Conservation (phyloP, 2,797 vertebrate genomes). For the Xyrichtys novacula region DNA sequence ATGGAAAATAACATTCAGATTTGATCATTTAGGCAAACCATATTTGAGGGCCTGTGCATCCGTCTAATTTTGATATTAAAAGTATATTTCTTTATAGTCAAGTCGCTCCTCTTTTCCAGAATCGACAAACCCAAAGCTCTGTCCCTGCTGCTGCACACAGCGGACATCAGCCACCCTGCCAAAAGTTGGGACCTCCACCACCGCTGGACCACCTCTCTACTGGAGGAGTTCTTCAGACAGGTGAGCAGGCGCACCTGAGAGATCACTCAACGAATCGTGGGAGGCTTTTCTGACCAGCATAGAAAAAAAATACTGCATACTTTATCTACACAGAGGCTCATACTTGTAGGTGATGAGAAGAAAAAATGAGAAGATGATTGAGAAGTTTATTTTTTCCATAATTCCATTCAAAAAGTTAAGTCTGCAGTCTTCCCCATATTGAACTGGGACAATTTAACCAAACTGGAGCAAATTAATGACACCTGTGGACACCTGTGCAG, state of each 20-base stretch:
- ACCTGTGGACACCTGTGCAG: too few species aligned
- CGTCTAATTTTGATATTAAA: too few species aligned
- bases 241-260: slow-evolving; percentile 71
- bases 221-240: slow-evolving; percentile 99
- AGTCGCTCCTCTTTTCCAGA: slow-evolving; percentile 79
- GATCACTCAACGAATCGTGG: neutral
- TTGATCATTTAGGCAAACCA: too few species aligned
- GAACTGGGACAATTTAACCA: too few species aligned
- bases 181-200: slow-evolving; percentile 97
- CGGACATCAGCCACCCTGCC: slow-evolving; percentile 98
- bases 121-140: slow-evolving; percentile 98
- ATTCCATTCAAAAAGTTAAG: too few species aligned
- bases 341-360: too few species aligned
- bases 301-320: neutral
- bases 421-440: too few species aligned
- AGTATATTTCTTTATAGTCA: too few species aligned
- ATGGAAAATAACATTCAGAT: neutral
- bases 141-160: slow-evolving; percentile 96
- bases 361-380: too few species aligned
- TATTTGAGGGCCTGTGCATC: too few species aligned
- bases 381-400: too few species aligned
- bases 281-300: neutral
- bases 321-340: neutral
- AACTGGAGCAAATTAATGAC: too few species aligned
- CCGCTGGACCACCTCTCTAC: slow-evolving; percentile 95